These are phyloP conservation scores for Diceros bicornis DNA, from an alignment of 2,797 vertebrate species.

Conservation along the genomic window DNA sequence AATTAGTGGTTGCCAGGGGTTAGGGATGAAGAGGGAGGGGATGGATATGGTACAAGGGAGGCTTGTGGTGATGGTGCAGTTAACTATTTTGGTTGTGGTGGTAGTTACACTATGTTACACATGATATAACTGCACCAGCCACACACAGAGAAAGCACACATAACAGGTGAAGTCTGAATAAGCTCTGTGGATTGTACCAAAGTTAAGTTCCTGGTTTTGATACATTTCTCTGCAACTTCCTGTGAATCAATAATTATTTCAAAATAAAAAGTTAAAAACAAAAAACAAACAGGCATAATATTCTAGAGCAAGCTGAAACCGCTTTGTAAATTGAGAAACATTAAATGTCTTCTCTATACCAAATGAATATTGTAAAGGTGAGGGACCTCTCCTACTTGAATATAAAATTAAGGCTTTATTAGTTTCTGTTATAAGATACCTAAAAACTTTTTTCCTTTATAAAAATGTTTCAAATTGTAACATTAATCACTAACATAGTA, in stretches of 20 bases:
- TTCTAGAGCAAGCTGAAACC: neutral
- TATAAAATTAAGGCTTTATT: neutral
- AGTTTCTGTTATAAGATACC: neutral
- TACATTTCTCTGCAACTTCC: neutral
- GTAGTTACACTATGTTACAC: neutral
- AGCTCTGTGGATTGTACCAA: neutral
- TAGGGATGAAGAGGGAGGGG: neutral
- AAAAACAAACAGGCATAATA: neutral
- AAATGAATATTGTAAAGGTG: neutral
- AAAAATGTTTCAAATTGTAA: neutral
- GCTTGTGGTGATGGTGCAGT: neutral
- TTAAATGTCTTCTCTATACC: neutral
- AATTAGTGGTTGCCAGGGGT: neutral
- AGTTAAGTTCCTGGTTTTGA: constrained; percentile 46
- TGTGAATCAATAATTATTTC: neutral
- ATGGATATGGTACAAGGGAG: neutral
- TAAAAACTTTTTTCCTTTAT: neutral
- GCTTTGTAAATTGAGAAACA: constrained; percentile 24
- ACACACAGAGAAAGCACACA: neutral
- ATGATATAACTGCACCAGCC: neutral
- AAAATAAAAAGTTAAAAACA: neutral
- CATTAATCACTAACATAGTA: neutral
- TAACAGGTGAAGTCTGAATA: neutral
- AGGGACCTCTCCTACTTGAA: neutral
- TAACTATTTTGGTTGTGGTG: neutral